Conservation (phyloP, 2,797 vertebrate species). For the Gymnoscopelus microlampas region DNA sequence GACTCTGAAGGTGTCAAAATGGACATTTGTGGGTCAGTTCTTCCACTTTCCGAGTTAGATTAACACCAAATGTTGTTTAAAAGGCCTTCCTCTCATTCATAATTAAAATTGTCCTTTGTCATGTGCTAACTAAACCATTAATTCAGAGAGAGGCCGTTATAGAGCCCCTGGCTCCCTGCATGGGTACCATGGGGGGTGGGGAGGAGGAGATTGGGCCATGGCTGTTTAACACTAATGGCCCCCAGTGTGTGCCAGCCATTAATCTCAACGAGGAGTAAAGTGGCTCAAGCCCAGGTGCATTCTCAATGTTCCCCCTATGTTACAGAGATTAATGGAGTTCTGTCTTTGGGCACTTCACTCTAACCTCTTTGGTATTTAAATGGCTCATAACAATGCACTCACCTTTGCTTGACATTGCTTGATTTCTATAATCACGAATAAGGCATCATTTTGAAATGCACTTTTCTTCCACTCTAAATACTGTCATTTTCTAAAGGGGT, state of each 20-base stretch:
- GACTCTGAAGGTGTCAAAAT: too few species aligned
- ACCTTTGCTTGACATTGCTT: constrained; percentile 28
- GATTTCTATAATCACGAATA: constrained; percentile 6
- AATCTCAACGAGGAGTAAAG: constrained; percentile 71
- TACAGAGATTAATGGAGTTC: constrained; percentile 56
- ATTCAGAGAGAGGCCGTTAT: constrained; percentile 64
- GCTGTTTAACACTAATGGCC: constrained; percentile 66
- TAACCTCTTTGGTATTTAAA: constrained; percentile 38
- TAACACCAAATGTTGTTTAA: constrained; percentile 9
- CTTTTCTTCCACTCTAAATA: background rate
- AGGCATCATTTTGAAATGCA: background rate
- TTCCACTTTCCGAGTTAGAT: too few species aligned
- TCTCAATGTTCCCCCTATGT: constrained; percentile 45
- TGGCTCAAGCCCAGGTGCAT: constrained; percentile 60
- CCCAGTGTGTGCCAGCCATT: constrained; percentile 56
- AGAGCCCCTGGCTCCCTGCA: constrained; percentile 51
- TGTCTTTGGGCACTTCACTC: constrained; percentile 38
- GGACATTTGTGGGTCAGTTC: too few species aligned
- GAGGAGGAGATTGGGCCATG: constrained; percentile 51
- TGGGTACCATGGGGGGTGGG: constrained; percentile 46
- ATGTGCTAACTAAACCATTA: constrained; percentile 58
- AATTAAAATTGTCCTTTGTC: constrained; percentile 65
- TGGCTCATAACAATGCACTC: background rate
- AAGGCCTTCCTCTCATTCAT: constrained; percentile 24
- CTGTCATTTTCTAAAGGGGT: background rate